These are phyloP conservation scores for Lophotriccus pileatus DNA, from an alignment of 2,797 vertebrate genomes.

Conservation along the genomic window DNA sequence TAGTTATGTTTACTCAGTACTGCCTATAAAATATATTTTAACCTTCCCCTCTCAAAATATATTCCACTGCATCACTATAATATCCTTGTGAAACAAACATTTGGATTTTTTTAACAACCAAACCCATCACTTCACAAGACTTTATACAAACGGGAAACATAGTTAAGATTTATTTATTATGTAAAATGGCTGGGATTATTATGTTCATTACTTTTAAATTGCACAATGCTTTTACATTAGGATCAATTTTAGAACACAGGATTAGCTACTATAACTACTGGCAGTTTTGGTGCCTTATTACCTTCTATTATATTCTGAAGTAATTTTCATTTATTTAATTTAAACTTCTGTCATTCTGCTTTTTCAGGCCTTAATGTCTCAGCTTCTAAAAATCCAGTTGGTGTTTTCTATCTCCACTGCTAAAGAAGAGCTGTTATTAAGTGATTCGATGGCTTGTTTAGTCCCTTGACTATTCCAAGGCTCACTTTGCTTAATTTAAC, in stretches of 20 bases:
- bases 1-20: neutral
- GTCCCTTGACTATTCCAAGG: conserved; percentile 60
- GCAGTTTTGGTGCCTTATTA: conserved; percentile 68
- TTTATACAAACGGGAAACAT: conserved; percentile 5
- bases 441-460: conserved; percentile 64
- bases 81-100: conserved; percentile 45
- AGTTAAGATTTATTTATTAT: conserved; percentile 67
- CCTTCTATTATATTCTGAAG: conserved; percentile 63
- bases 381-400: conserved; percentile 34
- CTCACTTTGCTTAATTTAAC: conserved; percentile 66
- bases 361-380: conserved; percentile 32
- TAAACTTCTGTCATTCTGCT: conserved; percentile 47
- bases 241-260: conserved; percentile 66
- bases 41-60: neutral
- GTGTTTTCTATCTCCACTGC: conserved; percentile 32
- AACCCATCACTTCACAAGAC: neutral
- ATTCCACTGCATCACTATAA: conserved; percentile 23
- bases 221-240: conserved; percentile 60
- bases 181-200: conserved; percentile 55
- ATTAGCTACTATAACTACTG: conserved; percentile 61
- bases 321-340: conserved; percentile 74
- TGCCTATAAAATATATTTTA: conserved; percentile 26
- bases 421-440: conserved; percentile 53
- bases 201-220: conserved; percentile 66
- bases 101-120: conserved; percentile 24